Base-by-base conservation (phyloP, 1,140 invertebrate genomes). In the Hylaeus volcanicus region DNA sequence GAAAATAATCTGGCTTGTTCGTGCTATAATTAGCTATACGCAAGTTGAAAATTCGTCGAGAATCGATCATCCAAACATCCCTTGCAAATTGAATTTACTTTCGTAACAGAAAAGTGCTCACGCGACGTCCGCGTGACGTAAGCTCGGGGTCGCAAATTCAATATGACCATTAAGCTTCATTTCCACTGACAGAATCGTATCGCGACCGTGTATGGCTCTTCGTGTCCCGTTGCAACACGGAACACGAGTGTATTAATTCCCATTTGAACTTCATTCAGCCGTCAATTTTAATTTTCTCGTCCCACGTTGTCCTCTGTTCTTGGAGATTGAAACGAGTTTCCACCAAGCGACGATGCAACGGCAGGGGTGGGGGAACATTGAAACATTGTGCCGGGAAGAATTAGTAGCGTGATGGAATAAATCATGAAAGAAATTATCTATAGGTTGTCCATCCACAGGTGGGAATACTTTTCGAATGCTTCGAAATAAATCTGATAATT, bases 171-270 rank as follows among this genome's bases (percentile, higher is more conserved):
- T 72, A 72, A 72, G 58, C 69, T 78, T 78, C 68, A 53, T 78
- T 63, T 45, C 37, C 45, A 41, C 37, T 71, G 75, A 78, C 75
- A 71, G 66, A 71, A 78, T n/a, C 56, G 68, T 78, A 68, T 63
- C 56, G 51, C n/a, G 15, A 12, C 39, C 1, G 63, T 51, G 26
- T 26, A 43, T 53, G 63, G 15, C 43, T 26, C 15, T 58, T 5
- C 37, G 6, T 37, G 26, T n/a, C 9, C 6, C 55, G 37, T n/a
- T 39, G 15, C 43, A 51, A 51, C 58, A 15, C 39, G 37, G 3
- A 60, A 60, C 41, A 45, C 74, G 15, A 72, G 58, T 55, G 58
- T 55, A 63, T 78, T 64, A 78, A 78, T 72, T 64, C 12, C 48
- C 60, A 53, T 78, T 78, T 64, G 60, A 63, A 53, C 48, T 41